These are phyloP conservation scores for Ciconia maguari DNA, from an alignment of 2,113 vertebrate species.

Conservation along the genomic window DNA sequence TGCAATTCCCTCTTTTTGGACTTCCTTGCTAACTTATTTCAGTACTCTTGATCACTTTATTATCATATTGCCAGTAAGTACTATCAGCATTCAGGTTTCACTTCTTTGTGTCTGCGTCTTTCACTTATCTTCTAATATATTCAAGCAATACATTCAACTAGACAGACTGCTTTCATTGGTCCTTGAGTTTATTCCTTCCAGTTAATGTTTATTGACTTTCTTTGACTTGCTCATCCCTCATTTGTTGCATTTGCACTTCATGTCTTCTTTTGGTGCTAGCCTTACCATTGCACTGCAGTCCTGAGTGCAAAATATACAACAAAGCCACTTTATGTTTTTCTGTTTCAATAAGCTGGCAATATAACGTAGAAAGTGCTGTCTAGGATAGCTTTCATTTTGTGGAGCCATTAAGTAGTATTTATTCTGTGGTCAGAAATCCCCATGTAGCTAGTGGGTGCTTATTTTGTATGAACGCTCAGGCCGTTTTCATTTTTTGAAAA, in stretches of 20 bases:
- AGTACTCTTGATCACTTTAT: background rate
- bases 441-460: background rate
- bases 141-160: background rate
- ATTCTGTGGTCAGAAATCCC: background rate
- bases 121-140: background rate
- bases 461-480: background rate
- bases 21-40: background rate
- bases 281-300: background rate
- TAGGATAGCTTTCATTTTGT: background rate
- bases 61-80: background rate
- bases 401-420: background rate
- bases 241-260: background rate
- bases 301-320: background rate
- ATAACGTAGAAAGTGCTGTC: background rate
- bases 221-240: background rate
- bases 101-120: background rate
- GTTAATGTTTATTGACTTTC: background rate
- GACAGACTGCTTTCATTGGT: background rate
- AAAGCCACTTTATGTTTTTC: background rate
- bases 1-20: background rate
- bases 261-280: background rate
- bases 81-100: background rate
- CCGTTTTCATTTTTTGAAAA: background rate
- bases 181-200: background rate
- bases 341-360: background rate